Evolutionary conservation across 2,113 vertebrate genomes (phyloP), one percentile per base, ranked within the genome.

Genomic region (Chaetodon trifascialis): DNA sequence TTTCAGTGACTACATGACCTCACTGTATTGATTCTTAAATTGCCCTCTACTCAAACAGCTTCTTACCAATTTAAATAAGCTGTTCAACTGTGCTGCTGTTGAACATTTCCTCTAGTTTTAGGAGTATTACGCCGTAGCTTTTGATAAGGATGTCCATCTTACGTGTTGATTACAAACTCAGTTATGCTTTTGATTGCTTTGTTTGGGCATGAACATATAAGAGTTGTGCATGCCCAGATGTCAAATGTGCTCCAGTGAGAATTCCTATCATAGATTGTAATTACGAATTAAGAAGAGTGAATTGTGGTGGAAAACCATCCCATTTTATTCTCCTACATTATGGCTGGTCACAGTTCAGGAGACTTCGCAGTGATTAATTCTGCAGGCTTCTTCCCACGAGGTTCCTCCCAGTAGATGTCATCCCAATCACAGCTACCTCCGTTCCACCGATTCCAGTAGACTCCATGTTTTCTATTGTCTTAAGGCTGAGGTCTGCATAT

Each of bases 311-410:
- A 84, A 72, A 69, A 59, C 44, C 23, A 63, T 17, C 30, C 21
- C 16, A 44, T 38, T 80, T 64, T 76, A 82, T 67, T 56, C 62
- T 71, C 65, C 40, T 62, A 47, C 51, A 38, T 85, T 76, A 72
- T 84, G 58, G 64, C 80, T 85, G 64, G 82, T 90, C 80, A 80
- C 84, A 89, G 80, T 84, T 91, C 70, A 88, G 65, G 54, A 76
- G 79, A 75, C 82, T 73, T 66, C 81, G 36, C 72, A 72, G 75
- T 90, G 86, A 92, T 89, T 94, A 86, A 88, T 88, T 80, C 85
- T 82, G 44, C 73, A 60, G 80, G 76, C 79, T 76, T 76, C 78
- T 75, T 84, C 79, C 79, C 89, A 76, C 23, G 46, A 63, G 68
- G 76, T 44, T 79, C 63, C 40, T 77, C 58, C 58, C 58, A 78